phyloP scores from a whole-genome alignment of 2,888 invertebrate species.

The Chrysodeixis includens region DNA sequence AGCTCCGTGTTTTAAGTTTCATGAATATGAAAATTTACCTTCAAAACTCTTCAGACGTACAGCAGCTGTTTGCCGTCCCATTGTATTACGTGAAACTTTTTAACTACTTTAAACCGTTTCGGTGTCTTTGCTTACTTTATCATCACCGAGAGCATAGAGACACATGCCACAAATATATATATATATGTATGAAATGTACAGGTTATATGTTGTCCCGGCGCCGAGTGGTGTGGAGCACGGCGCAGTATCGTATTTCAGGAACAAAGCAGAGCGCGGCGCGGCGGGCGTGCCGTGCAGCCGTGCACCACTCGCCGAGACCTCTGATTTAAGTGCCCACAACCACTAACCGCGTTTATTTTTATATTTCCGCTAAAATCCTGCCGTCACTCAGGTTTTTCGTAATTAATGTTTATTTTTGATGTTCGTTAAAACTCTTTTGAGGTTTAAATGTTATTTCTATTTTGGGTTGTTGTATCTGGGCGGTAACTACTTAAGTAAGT shows the following conservation, averaged over 20 bases:
- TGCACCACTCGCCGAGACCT: conserved; percentile 19
- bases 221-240: background rate
- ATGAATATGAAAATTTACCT: background rate
- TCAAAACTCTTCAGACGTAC: background rate
- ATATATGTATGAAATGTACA: no score
- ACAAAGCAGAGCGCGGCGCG: background rate
- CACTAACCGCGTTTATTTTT: conserved; percentile 34
- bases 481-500: no score
- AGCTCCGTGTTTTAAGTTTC: background rate
- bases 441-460: conserved; percentile 11
- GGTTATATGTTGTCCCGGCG: background rate
- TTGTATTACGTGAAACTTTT: no score
- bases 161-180: conserved; percentile 4
- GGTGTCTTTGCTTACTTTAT: background rate
- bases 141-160: background rate
- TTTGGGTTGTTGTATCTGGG: background rate
- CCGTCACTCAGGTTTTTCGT: conserved; percentile 17
- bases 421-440: conserved; percentile 11
- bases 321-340: conserved; percentile 43
- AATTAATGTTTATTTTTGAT: conserved; percentile 44
- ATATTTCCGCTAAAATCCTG: conserved; percentile 38
- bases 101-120: no score
- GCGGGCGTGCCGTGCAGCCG: background rate
- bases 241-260: background rate
- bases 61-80: no score